Base-by-base conservation (phyloP, 2,888 invertebrate species). In the Brenthis daphne region DNA sequence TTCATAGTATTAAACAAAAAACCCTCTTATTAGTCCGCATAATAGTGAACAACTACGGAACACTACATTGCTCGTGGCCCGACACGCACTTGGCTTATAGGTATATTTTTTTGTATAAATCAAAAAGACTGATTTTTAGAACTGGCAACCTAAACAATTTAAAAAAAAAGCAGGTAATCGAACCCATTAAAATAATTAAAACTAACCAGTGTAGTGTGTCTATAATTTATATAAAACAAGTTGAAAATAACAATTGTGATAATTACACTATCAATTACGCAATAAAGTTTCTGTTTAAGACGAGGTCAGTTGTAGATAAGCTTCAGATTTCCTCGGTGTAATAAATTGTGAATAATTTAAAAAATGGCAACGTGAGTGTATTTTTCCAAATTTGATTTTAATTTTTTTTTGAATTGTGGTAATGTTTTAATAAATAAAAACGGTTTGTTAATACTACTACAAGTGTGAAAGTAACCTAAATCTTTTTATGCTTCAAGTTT, bases 231-330 rank as follows among this genome's bases (percentile, higher is more conserved):
- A 53, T n/a, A 57, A 61, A 33, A 60, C 50, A n/a, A 33, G 33
- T 60, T 60, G 5, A 8, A 57, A 57, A 60, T 13, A 20, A 14
- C 37, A 8, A 20, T 20, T 37, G 47, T 1, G 50, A 57, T 63
- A 65, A 65, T 57, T 55, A 33, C 51, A 51, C 20, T 70, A 64
- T 70, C 70, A 67, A 56, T 67, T 67, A 33, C 70, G 70, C 55
- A 70, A 67, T 60, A 53, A 63, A 58, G 50, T 70, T 55, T 57
- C 37, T 50, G 37, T 55, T 51, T 51, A 57, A 60, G 61, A 68
- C 63, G 68, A 68, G 74, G 74, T 68, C 73, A 70, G 66, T 60
- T 43, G 64, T 64, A 73, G 74, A 73, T 74, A 73, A 73, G 61
- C 61, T 68, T 66, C 68, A 68, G 70, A 72, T 72, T 65, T 66